Conservation (phyloP, 2,888 invertebrate genomes). For the Vandiemenella viatica region DNA sequence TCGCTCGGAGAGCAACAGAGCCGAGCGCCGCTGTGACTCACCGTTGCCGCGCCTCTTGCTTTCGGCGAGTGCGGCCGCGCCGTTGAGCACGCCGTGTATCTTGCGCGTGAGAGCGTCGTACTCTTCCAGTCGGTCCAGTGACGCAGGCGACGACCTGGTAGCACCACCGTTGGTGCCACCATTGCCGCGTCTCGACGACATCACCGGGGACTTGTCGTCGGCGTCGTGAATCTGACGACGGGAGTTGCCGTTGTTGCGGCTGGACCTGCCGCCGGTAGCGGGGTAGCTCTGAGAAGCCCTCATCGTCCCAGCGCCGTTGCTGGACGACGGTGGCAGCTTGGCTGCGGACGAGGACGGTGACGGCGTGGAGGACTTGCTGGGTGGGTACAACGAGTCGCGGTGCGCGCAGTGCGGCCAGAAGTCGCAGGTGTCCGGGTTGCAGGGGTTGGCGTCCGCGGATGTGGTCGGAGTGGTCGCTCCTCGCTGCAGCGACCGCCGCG, state of each 20-base stretch:
- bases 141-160: conserved; percentile 28
- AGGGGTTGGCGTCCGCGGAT: conserved; percentile 26
- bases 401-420: conserved; percentile 46
- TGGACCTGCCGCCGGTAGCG: conserved; percentile 17
- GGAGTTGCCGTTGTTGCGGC: conserved; percentile 27
- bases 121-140: conserved; percentile 27
- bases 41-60: conserved; percentile 9
- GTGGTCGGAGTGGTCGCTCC: conserved; percentile 33
- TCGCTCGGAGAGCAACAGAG: not conserved
- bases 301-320: conserved; percentile 26
- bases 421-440: conserved; percentile 40
- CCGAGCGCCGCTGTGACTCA: conserved; percentile 4
- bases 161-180: conserved; percentile 4
- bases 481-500: conserved; percentile 27
- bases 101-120: conserved; percentile 8
- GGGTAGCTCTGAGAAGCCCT: conserved; percentile 39
- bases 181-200: not conserved
- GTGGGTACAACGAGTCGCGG: conserved; percentile 23
- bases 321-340: conserved; percentile 9
- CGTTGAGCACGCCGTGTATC: conserved; percentile 2
- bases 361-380: conserved; percentile 14
- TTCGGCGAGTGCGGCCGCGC: conserved; percentile 3
- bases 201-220: conserved; percentile 7
- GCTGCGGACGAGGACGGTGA: conserved; percentile 10
- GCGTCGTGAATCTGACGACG: conserved; percentile 22